Evolutionary conservation across 2,888 invertebrate species (phyloP).

Genomic region (Pammene fasciana): DNA sequence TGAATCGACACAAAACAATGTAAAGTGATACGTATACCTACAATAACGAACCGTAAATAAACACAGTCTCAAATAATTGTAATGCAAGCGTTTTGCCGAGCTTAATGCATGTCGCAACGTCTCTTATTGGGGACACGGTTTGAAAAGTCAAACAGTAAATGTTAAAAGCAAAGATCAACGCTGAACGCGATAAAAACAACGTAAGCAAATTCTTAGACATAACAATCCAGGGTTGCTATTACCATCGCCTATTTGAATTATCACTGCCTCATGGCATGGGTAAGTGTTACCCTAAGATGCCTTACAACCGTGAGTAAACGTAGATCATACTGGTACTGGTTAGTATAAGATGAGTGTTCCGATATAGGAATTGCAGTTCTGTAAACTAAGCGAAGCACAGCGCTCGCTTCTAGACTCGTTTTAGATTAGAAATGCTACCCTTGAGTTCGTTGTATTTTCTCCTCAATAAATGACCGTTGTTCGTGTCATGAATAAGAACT

Average conservation of each 20-base stretch:
- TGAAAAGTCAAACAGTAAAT: constrained; percentile 23
- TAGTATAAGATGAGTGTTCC: neutral
- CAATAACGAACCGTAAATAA: constrained; percentile 5
- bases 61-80: constrained; percentile 27
- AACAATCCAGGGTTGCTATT: constrained; percentile 5
- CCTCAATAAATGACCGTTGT: constrained; percentile 15
- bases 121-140: constrained; percentile 22
- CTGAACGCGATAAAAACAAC: constrained; percentile 22
- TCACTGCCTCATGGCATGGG: neutral
- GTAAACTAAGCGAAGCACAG: constrained; percentile 2
- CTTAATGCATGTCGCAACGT: constrained; percentile 25
- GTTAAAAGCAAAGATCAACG: constrained; percentile 13
- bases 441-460: constrained; percentile 26
- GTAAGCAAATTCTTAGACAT: constrained; percentile 21
- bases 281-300: neutral
- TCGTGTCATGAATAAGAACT: neutral
- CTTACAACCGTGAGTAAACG: neutral
- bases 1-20: neutral
- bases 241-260: neutral
- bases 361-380: neutral
- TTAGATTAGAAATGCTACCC: constrained; percentile 21
- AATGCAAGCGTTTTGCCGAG: constrained; percentile 31
- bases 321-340: neutral
- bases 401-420: constrained; percentile 20
- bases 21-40: neutral